Percentiles rank a stretch among this genome's conserved stretches.
phyloP scores from a whole-genome alignment of 2,113 vertebrate genomes.

The Dicaeum eximium region DNA sequence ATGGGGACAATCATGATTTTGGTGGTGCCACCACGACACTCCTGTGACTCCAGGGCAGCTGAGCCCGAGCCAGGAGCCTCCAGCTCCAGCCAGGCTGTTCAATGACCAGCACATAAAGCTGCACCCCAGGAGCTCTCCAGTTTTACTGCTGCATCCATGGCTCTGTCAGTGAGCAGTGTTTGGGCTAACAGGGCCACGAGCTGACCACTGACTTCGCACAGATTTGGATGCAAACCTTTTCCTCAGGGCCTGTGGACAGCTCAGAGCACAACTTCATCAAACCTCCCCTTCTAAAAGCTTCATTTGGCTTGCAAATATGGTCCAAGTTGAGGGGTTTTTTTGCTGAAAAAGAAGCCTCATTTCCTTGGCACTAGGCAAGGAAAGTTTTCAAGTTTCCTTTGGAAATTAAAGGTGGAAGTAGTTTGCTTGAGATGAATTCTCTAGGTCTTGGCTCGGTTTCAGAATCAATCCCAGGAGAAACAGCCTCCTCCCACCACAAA shows the following conservation, averaged over 20 bases:
- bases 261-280: not conserved
- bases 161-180: not conserved
- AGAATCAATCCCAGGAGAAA: not conserved
- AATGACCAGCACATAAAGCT: not conserved
- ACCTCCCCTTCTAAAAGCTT: not conserved
- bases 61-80: not conserved
- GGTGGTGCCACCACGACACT: not conserved
- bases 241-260: not conserved
- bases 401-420: not conserved
- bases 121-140: not conserved
- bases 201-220: not conserved
- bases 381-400: not conserved
- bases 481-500: not conserved
- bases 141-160: not conserved
- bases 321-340: not conserved
- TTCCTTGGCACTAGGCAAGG: not conserved
- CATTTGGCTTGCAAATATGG: not conserved
- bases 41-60: accelerated
- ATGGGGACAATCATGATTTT: not conserved
- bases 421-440: not conserved
- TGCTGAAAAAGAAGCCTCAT: not conserved
- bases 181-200: not conserved
- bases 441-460: not conserved
- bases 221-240: not conserved
- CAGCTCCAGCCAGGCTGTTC: not conserved